Evolutionary conservation across 2,888 invertebrate genomes (phyloP), one percentile per base, ranked within the genome.

Genomic region (Mesochorus sp.): DNA sequence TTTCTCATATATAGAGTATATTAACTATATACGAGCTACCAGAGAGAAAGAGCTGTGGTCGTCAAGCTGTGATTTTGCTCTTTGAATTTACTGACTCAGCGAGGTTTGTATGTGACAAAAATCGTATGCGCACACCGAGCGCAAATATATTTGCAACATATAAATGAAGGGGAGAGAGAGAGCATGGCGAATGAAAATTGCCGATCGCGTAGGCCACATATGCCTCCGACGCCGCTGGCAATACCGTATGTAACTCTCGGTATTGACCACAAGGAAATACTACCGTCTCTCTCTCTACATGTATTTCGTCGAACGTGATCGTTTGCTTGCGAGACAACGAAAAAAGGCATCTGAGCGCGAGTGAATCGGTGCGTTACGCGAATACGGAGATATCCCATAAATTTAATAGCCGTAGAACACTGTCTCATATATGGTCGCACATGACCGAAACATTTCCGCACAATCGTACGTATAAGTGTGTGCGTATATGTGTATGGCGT

Each of bases 311-410:
- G 57, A 74, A 59, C 57, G 51, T 51, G 62, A 68, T 77, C 73
- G 62, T 74, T 68, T 70, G 68, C 17, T 26, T 34, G 62, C 49
- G 57, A 62, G 51, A 47, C 59, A 47, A 51, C n/a, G 42, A 10
- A 62, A 26, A 5, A 24, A 34, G 17, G 37, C 39, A 49, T 12
- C 37, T 55, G 28, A 51, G 55, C 37, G 8, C n/a, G 51, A 47
- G 66, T 39, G 21, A 31, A 64, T 57, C 73, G 55, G 57, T 73
- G 77, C 62, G 62, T 62, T 73, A 74, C 59, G 73, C 51, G 68
- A 51, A 53, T 68, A 70, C 51, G 51, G 68, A 51, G 73, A 70
- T 73, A 78, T n/a, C 62, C 37, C 62, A 78, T 78, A 78, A 78
- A 78, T 74, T 70, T 59, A 59, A 59, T 59, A 37, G 70, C 64